Conservation (phyloP, 2,888 invertebrate genomes). For the Petrophora chlorosata region DNA sequence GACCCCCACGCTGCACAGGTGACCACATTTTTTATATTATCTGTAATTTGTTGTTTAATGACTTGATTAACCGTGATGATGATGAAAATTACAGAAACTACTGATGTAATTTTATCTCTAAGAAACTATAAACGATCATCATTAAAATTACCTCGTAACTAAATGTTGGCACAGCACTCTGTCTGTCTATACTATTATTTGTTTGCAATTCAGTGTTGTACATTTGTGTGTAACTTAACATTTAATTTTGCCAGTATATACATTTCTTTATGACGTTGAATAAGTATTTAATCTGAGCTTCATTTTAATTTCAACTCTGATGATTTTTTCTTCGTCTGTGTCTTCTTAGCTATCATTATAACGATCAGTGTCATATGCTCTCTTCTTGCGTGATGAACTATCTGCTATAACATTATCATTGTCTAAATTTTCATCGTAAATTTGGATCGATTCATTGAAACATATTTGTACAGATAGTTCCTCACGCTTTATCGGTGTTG, state of each 20-base stretch:
- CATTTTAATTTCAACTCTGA: conserved; percentile 65
- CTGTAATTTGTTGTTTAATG: conserved; percentile 33
- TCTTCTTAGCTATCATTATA: conserved; percentile 79
- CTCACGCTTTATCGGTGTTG: conserved; percentile 77
- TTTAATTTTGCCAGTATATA: conserved; percentile 71
- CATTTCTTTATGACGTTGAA: conserved; percentile 63
- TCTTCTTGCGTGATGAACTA: conserved; percentile 66
- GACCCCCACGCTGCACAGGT: conserved; percentile 85
- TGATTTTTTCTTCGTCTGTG: conserved; percentile 74
- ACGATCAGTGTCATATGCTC: conserved; percentile 77
- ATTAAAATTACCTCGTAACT: conserved; percentile 25
- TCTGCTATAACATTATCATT: conserved; percentile 39
- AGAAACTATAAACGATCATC: conserved; percentile 22
- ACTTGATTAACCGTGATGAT: conserved; percentile 1
- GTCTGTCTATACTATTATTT: conserved; percentile 59
- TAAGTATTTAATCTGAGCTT: conserved; percentile 71
- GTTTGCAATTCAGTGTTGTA: conserved; percentile 81
- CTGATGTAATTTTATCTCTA: conserved; percentile 28
- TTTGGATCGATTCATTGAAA: neutral
- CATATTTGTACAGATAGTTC: conserved; percentile 52
- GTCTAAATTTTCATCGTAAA: neutral
- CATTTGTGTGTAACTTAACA: conserved; percentile 73
- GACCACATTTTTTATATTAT: conserved; percentile 59
- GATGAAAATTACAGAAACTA: conserved; percentile 24
- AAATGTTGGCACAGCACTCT: conserved; percentile 71